A percentile compares a stretch with the other conserved stretches of the same genome.
Conservation (phyloP, 2,113 vertebrate species). For the Jacana jacana region DNA sequence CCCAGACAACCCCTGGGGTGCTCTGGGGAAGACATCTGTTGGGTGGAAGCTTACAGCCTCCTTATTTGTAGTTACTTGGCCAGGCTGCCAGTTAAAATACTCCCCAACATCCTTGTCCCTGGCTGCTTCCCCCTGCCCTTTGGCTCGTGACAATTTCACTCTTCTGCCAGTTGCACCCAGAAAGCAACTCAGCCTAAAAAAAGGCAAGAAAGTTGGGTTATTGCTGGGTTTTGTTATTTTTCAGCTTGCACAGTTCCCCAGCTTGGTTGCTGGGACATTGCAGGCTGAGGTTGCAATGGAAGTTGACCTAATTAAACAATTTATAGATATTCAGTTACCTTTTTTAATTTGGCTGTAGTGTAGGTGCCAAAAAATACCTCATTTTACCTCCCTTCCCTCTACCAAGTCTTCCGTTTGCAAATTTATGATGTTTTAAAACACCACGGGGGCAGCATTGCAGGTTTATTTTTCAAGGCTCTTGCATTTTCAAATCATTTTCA, state of each 20-base stretch:
- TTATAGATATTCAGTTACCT: conserved; percentile 5
- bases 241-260: background rate
- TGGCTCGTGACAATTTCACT: background rate
- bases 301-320: conserved; percentile 20
- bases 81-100: background rate
- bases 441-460: background rate
- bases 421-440: background rate
- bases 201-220: too few species aligned
- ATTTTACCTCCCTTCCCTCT: background rate
- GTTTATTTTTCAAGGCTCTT: background rate
- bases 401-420: background rate
- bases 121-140: background rate
- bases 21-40: background rate
- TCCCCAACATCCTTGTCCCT: background rate
- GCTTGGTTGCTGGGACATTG: background rate
- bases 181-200: background rate
- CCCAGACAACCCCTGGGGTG: background rate
- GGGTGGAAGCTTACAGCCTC: background rate
- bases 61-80: background rate
- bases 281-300: background rate
- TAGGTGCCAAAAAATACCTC: background rate
- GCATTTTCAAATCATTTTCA: background rate
- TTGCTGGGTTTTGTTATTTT: background rate
- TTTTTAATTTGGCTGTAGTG: background rate
- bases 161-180: background rate